Base-by-base conservation (phyloP, 2,113 vertebrate species). In the Aptenodytes forsteri region DNA sequence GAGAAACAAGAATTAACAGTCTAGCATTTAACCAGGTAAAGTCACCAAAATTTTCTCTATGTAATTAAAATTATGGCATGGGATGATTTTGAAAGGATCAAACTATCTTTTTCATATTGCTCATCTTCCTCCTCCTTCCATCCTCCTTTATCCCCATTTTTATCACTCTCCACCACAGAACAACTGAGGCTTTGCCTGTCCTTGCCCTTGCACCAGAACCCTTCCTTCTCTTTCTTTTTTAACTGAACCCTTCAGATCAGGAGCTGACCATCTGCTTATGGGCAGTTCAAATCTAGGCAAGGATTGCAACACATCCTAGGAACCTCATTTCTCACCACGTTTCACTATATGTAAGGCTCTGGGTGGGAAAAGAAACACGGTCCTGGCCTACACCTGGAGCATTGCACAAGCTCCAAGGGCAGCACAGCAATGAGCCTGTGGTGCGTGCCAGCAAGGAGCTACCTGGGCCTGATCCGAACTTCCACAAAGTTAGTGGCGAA, bases 331-430 rank as follows among this genome's bases (percentile, higher is more conserved):
- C 70, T 91, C 73, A 78, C 20, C 22, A 27, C 0, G 0, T n/a
- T 93, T 94, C 36, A 30, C 42, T 36, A 5, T 25, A 13, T 50
- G 19, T 40, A 49, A 83, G 19, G 11, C 32, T 49, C 22, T 44
- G 62, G 9, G 12, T 34, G 17, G 36, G 29, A 56, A 64, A 30
- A 83, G 65, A 77, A 12, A 10, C 23, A 13, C 0, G 0, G 5
- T 49, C 59, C 44, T 61, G 40, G 19, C 16, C n/a, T 29, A 34
- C 3, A 49, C 3, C 11, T 36, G 16, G 42, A 76, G 42, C 23
- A 36, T 21, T n/a, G 19, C 22, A 58, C 4, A 18, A 83, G 10
- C 25, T 75, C 32, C 79, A 59, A 50, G 42, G n/a, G 32, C 56
- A 86, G 56, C 38, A 71, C 4, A 56, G 55, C 2, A 3, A 23